phyloP scores from a whole-genome alignment of 2,888 invertebrate genomes.

The Chloroclystis v-ata region DNA sequence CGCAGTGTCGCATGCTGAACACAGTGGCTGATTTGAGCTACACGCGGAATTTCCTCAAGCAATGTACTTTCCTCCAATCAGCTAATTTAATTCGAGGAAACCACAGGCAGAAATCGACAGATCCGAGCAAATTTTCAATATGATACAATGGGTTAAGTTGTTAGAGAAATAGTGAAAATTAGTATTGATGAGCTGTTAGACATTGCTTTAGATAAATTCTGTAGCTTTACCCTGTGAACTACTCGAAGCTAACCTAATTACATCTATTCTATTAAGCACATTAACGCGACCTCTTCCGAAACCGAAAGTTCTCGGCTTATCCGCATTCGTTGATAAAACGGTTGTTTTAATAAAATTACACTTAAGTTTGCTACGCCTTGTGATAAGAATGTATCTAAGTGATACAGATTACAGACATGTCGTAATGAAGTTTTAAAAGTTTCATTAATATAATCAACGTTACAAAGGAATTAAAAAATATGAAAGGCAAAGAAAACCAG shows the following conservation, averaged over 20 bases:
- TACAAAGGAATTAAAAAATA: no score
- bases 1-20: conserved; percentile 41
- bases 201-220: not conserved
- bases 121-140: no score
- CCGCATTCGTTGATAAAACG: not conserved
- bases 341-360: not conserved
- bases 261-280: conserved; percentile 59
- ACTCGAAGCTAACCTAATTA: conserved; percentile 59
- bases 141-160: no score
- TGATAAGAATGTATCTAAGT: not conserved
- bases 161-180: no score
- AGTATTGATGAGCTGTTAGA: not conserved
- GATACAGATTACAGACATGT: no score
- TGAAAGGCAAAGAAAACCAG: no score
- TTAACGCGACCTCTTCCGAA: conserved; percentile 30
- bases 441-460: no score
- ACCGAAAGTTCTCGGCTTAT: not conserved
- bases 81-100: no score
- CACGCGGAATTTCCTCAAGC: not conserved
- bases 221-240: conserved; percentile 42
- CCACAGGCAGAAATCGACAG: no score
- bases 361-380: not conserved
- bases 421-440: no score
- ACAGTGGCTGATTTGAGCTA: conserved; percentile 65
- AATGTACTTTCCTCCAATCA: not conserved